Percentiles rank a stretch among this genome's conserved stretches.
phyloP scores from a whole-genome alignment of 1,140 invertebrate genomes.

The Solen grandis region DNA sequence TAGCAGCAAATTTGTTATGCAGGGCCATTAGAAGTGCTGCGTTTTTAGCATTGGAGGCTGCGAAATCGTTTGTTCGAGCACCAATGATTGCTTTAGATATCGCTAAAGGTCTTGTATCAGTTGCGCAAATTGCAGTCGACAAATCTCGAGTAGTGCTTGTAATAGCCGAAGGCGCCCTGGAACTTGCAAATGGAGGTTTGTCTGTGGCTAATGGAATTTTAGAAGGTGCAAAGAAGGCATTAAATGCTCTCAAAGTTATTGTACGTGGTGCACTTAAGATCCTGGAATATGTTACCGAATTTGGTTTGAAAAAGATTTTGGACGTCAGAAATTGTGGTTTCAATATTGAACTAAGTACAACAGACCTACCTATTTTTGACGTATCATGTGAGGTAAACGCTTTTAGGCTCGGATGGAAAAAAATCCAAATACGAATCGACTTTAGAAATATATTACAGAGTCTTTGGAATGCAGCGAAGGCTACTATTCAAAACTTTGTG shows the following conservation, averaged over 20 bases:
- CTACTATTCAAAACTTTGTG: conserved; percentile 12
- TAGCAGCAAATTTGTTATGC: conserved; percentile 41
- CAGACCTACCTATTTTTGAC: conserved; percentile 37
- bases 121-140: conserved; percentile 52
- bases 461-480: conserved; percentile 50
- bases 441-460: conserved; percentile 48
- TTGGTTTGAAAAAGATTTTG: conserved; percentile 28
- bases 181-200: conserved; percentile 16
- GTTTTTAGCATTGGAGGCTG: conserved; percentile 47
- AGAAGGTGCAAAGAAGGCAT: conserved; percentile 44
- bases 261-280: conserved; percentile 22
- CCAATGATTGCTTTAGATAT: conserved; percentile 54
- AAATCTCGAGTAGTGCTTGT: conserved; percentile 49
- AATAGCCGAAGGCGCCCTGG: conserved; percentile 20
- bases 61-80: conserved; percentile 46
- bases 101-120: conserved; percentile 34
- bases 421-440: conserved; percentile 24
- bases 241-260: conserved; percentile 44
- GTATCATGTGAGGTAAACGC: conserved; percentile 52
- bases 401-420: conserved; percentile 37
- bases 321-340: conserved; percentile 55
- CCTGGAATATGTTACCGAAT: conserved; percentile 24
- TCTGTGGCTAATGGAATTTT: conserved; percentile 22
- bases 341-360: conserved; percentile 34
- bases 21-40: conserved; percentile 23